Percentiles rank a stretch among this genome's conserved stretches.
Conservation (phyloP, 2,888 invertebrate species). For the Sphaerophoria rueppellii region DNA sequence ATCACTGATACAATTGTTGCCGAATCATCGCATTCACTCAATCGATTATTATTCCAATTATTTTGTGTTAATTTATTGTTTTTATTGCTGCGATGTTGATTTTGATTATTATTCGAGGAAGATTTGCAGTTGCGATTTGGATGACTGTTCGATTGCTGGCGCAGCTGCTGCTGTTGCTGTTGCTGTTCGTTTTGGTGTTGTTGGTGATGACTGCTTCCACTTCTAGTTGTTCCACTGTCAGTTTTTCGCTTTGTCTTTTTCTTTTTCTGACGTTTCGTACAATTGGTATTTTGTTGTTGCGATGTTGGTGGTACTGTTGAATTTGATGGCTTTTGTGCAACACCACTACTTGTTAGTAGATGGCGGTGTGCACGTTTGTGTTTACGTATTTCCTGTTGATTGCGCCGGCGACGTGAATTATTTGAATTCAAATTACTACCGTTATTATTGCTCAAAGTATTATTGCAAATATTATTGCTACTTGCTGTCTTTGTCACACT, state of each 20-base stretch:
- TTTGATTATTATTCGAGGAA: slow-evolving; percentile 30
- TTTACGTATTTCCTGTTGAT: slow-evolving; percentile 78
- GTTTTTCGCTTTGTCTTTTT: slow-evolving; percentile 74
- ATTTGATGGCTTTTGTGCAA: slow-evolving; percentile 50
- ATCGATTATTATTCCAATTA: slow-evolving; percentile 65
- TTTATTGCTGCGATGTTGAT: slow-evolving; percentile 56
- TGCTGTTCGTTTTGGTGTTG: slow-evolving; percentile 54
- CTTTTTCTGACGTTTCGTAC: slow-evolving; percentile 73
- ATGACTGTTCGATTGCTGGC: slow-evolving; percentile 46
- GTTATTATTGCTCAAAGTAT: slow-evolving; percentile 23
- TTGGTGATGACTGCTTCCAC: slow-evolving; percentile 49
- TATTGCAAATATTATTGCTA: slow-evolving; percentile 12
- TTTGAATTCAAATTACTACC: slow-evolving; percentile 36
- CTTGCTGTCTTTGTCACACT: slow-evolving; percentile 21
- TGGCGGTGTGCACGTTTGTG: slow-evolving; percentile 81
- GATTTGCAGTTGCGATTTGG: slow-evolving; percentile 68
- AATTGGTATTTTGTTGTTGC: slow-evolving; percentile 45
- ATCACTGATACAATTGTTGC: slow-evolving; percentile 76
- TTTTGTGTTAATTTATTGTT: slow-evolving; percentile 58
- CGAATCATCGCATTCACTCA: slow-evolving; percentile 66
- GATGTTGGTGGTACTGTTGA: slow-evolving; percentile 59
- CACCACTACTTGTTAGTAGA: slow-evolving; percentile 80
- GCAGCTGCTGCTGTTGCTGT: slow-evolving; percentile 52
- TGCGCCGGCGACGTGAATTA: slow-evolving; percentile 76
- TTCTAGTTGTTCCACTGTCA: slow-evolving; percentile 53